Conservation (phyloP, 2,888 invertebrate species). For the Patella pellucida region DNA sequence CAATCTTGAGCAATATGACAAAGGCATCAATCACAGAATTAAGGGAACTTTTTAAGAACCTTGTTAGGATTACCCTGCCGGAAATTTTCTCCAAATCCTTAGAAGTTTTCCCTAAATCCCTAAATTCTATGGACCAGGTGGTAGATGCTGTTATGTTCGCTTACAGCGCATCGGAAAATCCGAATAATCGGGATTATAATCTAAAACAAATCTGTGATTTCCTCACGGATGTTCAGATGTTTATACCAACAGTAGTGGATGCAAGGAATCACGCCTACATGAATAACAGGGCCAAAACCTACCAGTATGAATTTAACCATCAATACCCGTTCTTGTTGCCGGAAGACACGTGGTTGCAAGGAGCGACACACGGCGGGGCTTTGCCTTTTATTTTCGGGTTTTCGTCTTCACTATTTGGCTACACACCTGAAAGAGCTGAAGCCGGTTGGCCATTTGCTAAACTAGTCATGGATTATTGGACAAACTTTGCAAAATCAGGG, state of each 20-base stretch:
- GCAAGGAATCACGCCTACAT: neutral
- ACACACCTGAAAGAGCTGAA: neutral
- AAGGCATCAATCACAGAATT: neutral
- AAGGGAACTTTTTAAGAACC: neutral
- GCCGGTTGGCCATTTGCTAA: neutral
- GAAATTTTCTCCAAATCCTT: constrained; percentile 18
- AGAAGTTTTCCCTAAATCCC: neutral
- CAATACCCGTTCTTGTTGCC: neutral
- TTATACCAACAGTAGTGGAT: neutral
- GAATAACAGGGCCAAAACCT: neutral
- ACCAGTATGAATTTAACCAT: constrained; percentile 5
- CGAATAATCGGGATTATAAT: neutral
- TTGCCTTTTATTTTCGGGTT: neutral
- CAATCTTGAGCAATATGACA: neutral
- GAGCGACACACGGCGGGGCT: neutral
- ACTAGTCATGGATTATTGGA: constrained; percentile 8
- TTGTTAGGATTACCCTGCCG: neutral
- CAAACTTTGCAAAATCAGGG: neutral
- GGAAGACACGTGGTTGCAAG: neutral
- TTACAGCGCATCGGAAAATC: neutral
- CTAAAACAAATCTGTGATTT: neutral
- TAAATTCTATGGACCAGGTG: neutral
- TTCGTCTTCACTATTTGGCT: neutral
- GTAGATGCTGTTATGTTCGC: neutral
- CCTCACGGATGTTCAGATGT: neutral